Base-by-base conservation (phyloP, 2,888 invertebrate species). In the Cephus runcator region DNA sequence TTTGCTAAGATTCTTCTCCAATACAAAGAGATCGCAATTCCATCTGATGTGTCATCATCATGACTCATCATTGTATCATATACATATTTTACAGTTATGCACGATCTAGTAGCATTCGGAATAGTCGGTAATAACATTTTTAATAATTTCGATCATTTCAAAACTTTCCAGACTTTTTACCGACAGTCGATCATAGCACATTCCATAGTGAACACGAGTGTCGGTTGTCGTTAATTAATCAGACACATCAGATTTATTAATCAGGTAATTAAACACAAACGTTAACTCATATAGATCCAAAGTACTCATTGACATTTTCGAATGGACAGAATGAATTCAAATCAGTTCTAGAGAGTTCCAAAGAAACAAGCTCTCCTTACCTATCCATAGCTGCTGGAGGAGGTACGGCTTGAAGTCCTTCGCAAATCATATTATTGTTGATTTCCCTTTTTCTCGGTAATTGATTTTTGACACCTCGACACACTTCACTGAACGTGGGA, bases 401-500 rank as follows among this genome's bases (percentile, higher is more conserved):
- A 11, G 82, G 75, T 69, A 85, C 84, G 12, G 84, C 76, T 34
- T 82, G 85, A 9, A 87, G 75, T 76, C 84, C 84, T 75, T 86
- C 81, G 81, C 87, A 88, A 36, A 87, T 86, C 88, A 88, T 88
- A 76, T 84, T 85, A 56, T 56, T 23, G 23, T 56, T 23, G 56
- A 23, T 23, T 23, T 56, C 56, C 56, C 6, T 56, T 23, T 9
- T 56, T 9, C 23, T 15, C 56, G 23, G 23, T 9, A 56, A 23
- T 23, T 56, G 56, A 56, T 15, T 75, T 69, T 76, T 74, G 75
- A 75, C 77, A 79, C 83, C 76, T 79, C 83, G 85, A 80, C 84
- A 86, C 84, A 87, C 87, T 84, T 89, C 86, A 83, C 85, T 86
- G 83, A 85, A 88, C 76, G 86, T 87, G 69, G 85, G 84, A 75